Evolutionary conservation across 2,888 invertebrate species (phyloP), one percentile per base, ranked within the genome.

Genomic region (Amblyjoppa proteus): DNA sequence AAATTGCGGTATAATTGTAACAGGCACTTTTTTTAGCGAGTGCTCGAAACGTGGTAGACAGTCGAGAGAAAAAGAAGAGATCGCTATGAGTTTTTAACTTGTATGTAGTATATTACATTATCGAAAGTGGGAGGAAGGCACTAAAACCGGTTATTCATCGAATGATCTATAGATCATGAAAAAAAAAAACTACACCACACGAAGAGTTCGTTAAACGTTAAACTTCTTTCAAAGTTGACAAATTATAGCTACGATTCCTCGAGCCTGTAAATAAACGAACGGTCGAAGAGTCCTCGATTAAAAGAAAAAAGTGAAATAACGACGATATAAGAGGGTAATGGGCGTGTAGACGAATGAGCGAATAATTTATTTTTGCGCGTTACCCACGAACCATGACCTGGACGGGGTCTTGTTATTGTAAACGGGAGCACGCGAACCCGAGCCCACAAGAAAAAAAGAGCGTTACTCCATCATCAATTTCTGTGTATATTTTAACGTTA

Each of bases 401-500:
- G 70, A 74, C 2, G 25, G 13, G 31, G 34, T 20, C 31, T 20
- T 74, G 45, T 13, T 49, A 31, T 73, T 68, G 66, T 49, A 58
- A 28, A 9, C 41, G 56, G 61, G 28, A 71, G 41, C 70, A 31
- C 51, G 51, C n/a, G 6, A 41, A 38, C 38, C 41, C 38, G n/a
- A n/a, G n/a, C 9, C 4, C 25, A 1, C n/a, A 38, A 68, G 38
- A 11, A 3, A 68, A 68, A 68, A 25, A 20, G 11, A 3, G 56
- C 68, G 76, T 68, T 38, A n/a, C 9, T n/a, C 64, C 64, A 51
- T 68, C 28, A 41, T 45, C n/a, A 11, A 53, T 49, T 73, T 81
- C 58, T 41, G 41, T 78, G 78, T 74, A 78, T 53, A 81, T 78
- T 85, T 81, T 73, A 53, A 77, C 16, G 69, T 75, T 80, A 74